Percentiles rank a stretch among this genome's conserved stretches.
phyloP scores from a whole-genome alignment of 1,140 invertebrate species.

The Anastrepha ludens region DNA sequence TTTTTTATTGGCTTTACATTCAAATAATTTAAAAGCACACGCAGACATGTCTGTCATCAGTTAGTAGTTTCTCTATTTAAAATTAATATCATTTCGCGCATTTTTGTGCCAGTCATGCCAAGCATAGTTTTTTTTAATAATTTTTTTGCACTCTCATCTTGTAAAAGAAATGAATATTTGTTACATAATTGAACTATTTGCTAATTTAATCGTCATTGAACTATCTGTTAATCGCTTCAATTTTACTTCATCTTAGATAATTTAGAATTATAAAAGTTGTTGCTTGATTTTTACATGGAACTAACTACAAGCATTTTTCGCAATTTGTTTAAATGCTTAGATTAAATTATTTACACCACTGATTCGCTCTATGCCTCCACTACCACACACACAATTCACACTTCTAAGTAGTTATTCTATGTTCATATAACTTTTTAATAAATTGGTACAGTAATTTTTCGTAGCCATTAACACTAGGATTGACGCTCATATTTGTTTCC shows the following conservation, averaged over 20 bases:
- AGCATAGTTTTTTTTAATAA: slow-evolving; percentile 38
- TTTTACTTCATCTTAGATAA: slow-evolving; percentile 33
- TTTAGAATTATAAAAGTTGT: slow-evolving; percentile 56
- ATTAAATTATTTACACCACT: slow-evolving; percentile 17
- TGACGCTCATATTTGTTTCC: neutral
- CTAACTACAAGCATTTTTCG: slow-evolving; percentile 67
- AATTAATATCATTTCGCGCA: slow-evolving; percentile 58
- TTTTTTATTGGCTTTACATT: neutral
- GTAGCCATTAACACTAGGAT: neutral
- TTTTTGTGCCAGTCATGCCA: slow-evolving; percentile 57
- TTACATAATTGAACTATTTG: slow-evolving; percentile 50
- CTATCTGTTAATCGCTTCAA: slow-evolving; percentile 53
- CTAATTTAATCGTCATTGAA: slow-evolving; percentile 43
- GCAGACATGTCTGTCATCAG: too few relatives aligned
- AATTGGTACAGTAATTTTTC: slow-evolving; percentile 10
- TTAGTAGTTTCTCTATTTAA: slow-evolving; percentile 58
- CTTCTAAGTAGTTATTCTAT: slow-evolving; percentile 65
- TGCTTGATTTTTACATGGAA: slow-evolving; percentile 62
- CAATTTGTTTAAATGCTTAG: slow-evolving; percentile 18
- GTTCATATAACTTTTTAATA: slow-evolving; percentile 59
- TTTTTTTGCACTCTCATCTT: slow-evolving; percentile 61
- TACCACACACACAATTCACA: slow-evolving; percentile 55
- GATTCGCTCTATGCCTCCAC: neutral
- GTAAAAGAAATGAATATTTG: slow-evolving; percentile 61
- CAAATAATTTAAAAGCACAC: too few relatives aligned